phyloP scores from a whole-genome alignment of 2,888 invertebrate species.

The Salticus scenicus region DNA sequence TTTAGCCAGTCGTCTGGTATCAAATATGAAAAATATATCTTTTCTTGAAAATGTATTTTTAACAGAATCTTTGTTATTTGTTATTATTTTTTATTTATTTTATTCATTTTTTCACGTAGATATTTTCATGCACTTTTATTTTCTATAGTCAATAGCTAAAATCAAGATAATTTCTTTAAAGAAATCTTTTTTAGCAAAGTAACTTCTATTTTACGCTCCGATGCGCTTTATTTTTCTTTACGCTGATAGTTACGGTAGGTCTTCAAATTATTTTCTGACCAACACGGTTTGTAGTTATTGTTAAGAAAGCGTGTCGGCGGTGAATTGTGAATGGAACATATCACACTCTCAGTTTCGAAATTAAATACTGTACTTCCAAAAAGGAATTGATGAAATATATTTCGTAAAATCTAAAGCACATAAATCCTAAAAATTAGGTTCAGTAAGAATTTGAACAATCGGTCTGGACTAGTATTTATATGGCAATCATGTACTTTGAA shows the following conservation, averaged over 20 bases:
- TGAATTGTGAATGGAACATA: neutral
- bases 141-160: too few species aligned
- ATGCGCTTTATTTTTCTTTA: neutral
- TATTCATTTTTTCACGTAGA: too few species aligned
- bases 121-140: too few species aligned
- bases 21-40: too few species aligned
- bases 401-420: neutral
- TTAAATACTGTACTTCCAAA: neutral
- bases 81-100: too few species aligned
- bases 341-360: neutral
- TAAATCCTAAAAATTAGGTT: neutral
- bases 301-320: neutral
- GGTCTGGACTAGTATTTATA: too few species aligned
- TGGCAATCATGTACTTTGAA: too few species aligned
- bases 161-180: too few species aligned
- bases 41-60: too few species aligned
- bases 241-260: neutral
- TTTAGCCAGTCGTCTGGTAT: too few species aligned
- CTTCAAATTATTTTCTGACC: neutral
- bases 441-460: neutral
- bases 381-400: neutral
- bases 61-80: too few species aligned
- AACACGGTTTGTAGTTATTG: neutral
- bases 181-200: neutral
- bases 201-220: neutral